Conservation (phyloP, 2,888 invertebrate species). For the Coleophora deauratella region DNA sequence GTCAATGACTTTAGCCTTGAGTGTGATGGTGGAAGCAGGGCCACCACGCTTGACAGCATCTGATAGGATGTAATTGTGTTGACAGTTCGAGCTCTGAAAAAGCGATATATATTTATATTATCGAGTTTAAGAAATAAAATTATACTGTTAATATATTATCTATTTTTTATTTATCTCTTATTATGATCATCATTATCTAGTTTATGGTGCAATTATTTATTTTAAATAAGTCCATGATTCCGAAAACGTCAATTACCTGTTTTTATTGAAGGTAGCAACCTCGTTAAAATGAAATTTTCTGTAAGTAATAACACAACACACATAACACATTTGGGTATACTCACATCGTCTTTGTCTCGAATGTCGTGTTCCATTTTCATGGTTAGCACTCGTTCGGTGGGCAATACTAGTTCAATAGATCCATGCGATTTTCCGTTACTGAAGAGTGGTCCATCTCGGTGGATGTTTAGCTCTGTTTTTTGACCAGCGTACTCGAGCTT, state of each 20-base stretch:
- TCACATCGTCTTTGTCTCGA: conserved; percentile 34
- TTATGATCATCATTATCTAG: too few relatives aligned
- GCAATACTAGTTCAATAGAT: conserved; percentile 54
- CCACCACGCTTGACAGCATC: conserved; percentile 53
- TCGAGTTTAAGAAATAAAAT: neutral
- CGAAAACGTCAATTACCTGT: too few relatives aligned
- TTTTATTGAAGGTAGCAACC: too few relatives aligned
- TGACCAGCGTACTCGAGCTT: conserved; percentile 55
- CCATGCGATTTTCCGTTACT: conserved; percentile 38
- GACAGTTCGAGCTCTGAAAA: conserved; percentile 29
- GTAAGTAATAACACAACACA: too few relatives aligned
- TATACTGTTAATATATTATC: neutral
- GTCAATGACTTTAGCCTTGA: conserved; percentile 44
- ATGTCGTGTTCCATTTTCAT: conserved; percentile 49
- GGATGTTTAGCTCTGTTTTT: conserved; percentile 49
- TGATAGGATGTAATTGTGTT: conserved; percentile 35
- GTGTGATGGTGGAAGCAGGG: conserved; percentile 41
- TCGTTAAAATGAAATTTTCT: too few relatives aligned
- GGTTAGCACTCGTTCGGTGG: conserved; percentile 52
- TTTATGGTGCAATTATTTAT: too few relatives aligned
- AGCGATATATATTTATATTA: neutral
- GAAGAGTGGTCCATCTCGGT: conserved; percentile 29
- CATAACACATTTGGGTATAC: too few relatives aligned
- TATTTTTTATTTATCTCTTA: too few relatives aligned
- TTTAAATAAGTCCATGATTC: too few relatives aligned